Base-by-base conservation (phyloP, 2,888 invertebrate genomes). In the Chrysotoxum bicinctum region DNA sequence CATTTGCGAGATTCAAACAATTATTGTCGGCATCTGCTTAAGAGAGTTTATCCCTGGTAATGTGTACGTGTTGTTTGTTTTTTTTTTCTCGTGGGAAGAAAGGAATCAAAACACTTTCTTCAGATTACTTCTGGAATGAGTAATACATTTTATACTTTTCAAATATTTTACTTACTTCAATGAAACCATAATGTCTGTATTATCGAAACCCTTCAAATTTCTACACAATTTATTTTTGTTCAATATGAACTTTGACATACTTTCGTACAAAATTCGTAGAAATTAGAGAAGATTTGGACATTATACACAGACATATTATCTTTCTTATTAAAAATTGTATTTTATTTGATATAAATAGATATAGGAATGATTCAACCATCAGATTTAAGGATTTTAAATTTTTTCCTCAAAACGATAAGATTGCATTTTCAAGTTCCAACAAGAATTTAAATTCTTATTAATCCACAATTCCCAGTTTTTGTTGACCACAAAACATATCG, bases 11-110 rank as follows among this genome's bases (percentile, higher is more conserved):
- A 54, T 58, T 74, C 69, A 32, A 48, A 50, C n/a, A n/a, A 21
- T 23, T 50, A 56, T 50, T 64, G 26, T 19, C 37, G 16, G 58
- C 83, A 83, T 69, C 83, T 83, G 83, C 30, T 64, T 40, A n/a
- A 10, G 10, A 50, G 35, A 21, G 48, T 62, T 69, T 50, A 64
- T 19, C 66, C 48, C 50, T 16, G 19, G 4, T 3, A 1, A 19
- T 43, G 8, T 3, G 1, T n/a, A 16, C 19, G 26, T 26, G 2
- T 26, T 26, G 2, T 26, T 3, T 26, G 2, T 43, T 0, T 45
- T 45, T 45, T 19, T 45, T 19, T 45, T 19, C 19, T 45, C n/a
- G 23, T 50, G 50, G 50, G 50, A 50, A 50, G 26, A 50, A 50
- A 14, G n/a, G 26, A 50, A 26, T 23, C 23, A 7, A 50, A 50